Conservation (phyloP, 1,140 invertebrate genomes). For the Mya arenaria region DNA sequence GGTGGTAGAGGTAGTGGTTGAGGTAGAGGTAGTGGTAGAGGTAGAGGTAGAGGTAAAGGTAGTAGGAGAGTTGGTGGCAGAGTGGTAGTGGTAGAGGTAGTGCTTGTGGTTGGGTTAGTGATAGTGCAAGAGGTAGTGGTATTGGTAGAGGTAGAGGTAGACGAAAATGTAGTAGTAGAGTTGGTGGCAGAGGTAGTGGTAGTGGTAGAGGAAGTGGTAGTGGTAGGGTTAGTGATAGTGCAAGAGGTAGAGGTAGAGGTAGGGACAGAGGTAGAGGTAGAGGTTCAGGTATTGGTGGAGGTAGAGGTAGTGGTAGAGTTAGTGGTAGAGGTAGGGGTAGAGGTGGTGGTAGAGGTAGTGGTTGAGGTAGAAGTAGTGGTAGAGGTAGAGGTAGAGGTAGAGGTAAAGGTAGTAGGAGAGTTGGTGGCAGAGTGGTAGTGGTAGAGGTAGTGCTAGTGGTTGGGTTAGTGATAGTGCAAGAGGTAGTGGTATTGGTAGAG, state of each 20-base stretch:
- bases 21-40: neutral
- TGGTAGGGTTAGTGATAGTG: conserved; percentile 25
- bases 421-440: conserved; percentile 33
- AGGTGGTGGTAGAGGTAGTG: neutral
- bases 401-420: conserved; percentile 13
- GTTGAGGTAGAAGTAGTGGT: conserved; percentile 24
- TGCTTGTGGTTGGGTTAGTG: conserved; percentile 22
- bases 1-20: neutral
- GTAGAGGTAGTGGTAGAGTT: conserved; percentile 7
- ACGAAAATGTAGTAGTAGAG: conserved; percentile 1
- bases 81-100: conserved; percentile 26
- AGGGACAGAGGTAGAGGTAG: conserved; percentile 21
- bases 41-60: neutral
- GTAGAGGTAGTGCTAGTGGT: neutral
- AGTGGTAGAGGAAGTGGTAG: conserved; percentile 30
- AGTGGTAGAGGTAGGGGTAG: conserved; percentile 31
- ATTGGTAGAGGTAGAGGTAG: conserved; percentile 7
- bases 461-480: conserved; percentile 1
- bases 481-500: conserved; percentile 22
- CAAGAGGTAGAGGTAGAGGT: conserved; percentile 11
- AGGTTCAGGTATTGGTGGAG: conserved; percentile 5
- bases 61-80: neutral
- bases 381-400: conserved; percentile 14
- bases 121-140: conserved; percentile 14
- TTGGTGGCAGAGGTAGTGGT: conserved; percentile 12